Evolutionary conservation across 2,113 vertebrate species (phyloP), one percentile per base, ranked within the genome.

Genomic region (Campylomormyrus tamandua): DNA sequence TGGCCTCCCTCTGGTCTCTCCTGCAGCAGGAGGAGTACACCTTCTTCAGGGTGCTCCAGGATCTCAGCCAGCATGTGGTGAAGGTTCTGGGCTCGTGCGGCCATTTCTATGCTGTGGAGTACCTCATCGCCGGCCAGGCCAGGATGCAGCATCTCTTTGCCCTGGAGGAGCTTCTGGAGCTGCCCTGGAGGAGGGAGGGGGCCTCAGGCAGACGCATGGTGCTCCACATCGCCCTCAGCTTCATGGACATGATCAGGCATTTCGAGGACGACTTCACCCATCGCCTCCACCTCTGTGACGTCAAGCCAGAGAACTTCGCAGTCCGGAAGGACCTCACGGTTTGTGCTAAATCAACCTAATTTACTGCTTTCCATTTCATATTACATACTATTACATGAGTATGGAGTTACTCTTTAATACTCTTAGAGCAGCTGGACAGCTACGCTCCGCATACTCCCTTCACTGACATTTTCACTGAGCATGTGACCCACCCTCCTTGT

Each of bases 271-370:
- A 98, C 93, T 98, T 99, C 93, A 95, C 97, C 56, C 97, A 99
- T 94, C 96, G 94, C 1, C 97, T 99, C 74, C 98, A 99, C 93
- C 97, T 99, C 80, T 99, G 98, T 0, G 98, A 99, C 92, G 94
- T 99, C 94, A 99, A 99, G 91, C 97, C 98, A 0, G 98, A 99
- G 92, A 99, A 99, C 94, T 99, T 99, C 0, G 98, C 97, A 89
- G 97, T 99, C 95, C 95, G 98, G 93, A 97, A 93, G 0, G 98
- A 99, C 93, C 95, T 99, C 89, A 99, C 98, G 80, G 98, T 99
- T 95, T 97, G 97, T 91, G 8, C 35, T 39, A 48, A 48, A n/a
- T 31, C 9, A 19, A 13, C 5, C 10, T 86, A 19, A 27, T 49
- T 53, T 6, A 31, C n/a, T 17, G 46, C 31, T 3, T 17, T 31